These are phyloP conservation scores for Pomacea maculata DNA, from an alignment of 1,140 invertebrate genomes.

Conservation along the genomic window DNA sequence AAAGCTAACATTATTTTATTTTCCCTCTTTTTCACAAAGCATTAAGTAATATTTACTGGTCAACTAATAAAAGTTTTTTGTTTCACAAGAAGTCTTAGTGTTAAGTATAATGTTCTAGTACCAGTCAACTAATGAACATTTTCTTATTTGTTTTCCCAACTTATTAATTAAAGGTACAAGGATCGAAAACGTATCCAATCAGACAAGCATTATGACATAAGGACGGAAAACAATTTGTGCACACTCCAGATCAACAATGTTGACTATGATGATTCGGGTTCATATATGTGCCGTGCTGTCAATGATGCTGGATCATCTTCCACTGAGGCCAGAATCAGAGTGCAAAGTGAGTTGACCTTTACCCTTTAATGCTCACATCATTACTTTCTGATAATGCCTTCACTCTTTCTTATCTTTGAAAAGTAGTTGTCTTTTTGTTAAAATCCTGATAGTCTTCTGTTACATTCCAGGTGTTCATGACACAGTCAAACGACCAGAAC, in stretches of 20 bases:
- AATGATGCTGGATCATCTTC: slow-evolving; percentile 84
- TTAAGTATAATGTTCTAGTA: too few relatives aligned
- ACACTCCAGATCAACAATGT: slow-evolving; percentile 51
- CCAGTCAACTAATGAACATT: background rate
- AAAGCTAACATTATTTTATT: too few relatives aligned
- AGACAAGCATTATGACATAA: slow-evolving; percentile 49
- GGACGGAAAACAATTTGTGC: slow-evolving; percentile 37
- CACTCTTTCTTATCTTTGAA: too few relatives aligned
- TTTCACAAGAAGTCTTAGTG: too few relatives aligned
- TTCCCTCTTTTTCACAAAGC: too few relatives aligned
- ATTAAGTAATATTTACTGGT: too few relatives aligned
- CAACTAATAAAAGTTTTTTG: too few relatives aligned
- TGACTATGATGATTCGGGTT: slow-evolving; percentile 88
- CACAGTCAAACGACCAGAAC: slow-evolving; percentile 17
- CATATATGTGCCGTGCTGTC: slow-evolving; percentile 98
- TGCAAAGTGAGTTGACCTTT: slow-evolving; percentile 46
- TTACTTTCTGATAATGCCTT: too few relatives aligned
- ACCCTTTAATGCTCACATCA: too few relatives aligned
- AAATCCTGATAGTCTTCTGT: background rate
- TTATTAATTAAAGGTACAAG: slow-evolving; percentile 53
- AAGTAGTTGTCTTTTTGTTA: too few relatives aligned
- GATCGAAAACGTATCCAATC: slow-evolving; percentile 54
- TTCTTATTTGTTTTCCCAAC: background rate
- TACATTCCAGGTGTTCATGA: slow-evolving; percentile 25
- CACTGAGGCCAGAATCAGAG: slow-evolving; percentile 54